Evolutionary conservation across 1,140 invertebrate species (phyloP).

Genomic region (Theocolax elegans): DNA sequence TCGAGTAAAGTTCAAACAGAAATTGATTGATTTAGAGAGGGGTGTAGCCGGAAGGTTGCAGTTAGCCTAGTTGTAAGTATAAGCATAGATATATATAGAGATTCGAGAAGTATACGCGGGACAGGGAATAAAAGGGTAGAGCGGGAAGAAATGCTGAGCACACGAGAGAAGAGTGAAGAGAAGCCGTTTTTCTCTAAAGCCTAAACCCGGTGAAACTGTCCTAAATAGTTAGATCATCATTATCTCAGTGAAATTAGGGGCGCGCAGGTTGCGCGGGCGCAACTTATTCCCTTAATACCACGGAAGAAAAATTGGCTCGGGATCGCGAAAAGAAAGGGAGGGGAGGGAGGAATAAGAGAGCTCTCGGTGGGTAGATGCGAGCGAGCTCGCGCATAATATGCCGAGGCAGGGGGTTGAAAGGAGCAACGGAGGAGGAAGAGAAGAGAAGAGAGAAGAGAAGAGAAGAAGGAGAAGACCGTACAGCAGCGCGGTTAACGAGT

Average conservation of each 20-base stretch:
- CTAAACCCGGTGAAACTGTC: background rate
- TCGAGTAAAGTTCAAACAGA: no score
- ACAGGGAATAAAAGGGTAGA: no score
- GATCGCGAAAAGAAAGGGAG: background rate
- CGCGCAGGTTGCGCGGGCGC: background rate
- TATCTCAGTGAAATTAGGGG: background rate
- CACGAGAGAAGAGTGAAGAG: no score
- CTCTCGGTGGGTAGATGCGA: background rate
- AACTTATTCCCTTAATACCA: background rate
- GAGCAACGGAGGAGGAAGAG: background rate
- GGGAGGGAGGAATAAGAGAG: background rate
- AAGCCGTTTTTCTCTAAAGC: no score
- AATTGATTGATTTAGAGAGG: no score
- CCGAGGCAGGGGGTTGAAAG: background rate
- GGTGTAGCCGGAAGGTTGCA: no score
- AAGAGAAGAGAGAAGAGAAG: background rate
- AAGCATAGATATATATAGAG: no score
- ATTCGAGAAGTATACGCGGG: no score
- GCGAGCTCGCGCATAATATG: conserved; percentile 4
- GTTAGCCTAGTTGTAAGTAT: no score
- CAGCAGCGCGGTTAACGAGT: conserved; percentile 1
- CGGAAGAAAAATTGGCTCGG: background rate
- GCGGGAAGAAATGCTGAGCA: no score
- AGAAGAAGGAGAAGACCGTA: background rate
- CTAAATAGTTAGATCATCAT: conserved; percentile 18